phyloP scores from a whole-genome alignment of 53 echinoderm and acorn worm species.

The Henricia sp. region DNA sequence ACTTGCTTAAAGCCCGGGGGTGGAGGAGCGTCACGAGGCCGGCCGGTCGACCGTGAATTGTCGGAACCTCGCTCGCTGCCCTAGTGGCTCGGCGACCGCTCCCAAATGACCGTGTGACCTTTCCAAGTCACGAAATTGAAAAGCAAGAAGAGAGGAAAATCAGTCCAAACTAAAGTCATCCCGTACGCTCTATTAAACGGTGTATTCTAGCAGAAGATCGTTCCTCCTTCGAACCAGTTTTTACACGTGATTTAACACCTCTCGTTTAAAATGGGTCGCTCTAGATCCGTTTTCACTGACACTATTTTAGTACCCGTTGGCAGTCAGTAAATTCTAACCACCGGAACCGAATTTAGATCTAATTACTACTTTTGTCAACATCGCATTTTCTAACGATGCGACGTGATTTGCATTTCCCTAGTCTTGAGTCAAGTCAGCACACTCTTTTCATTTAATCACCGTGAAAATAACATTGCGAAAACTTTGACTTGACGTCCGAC shows the following conservation, averaged over 20 bases:
- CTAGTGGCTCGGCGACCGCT: not conserved
- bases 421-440: too few species aligned
- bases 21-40: not conserved
- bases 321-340: too few species aligned
- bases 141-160: not conserved
- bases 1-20: not conserved
- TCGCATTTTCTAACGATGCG: too few species aligned
- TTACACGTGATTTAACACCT: slow-evolving; percentile 17
- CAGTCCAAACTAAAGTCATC: not conserved
- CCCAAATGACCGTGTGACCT: slow-evolving; percentile 2
- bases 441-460: too few species aligned
- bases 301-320: too few species aligned
- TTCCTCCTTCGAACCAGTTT: slow-evolving; percentile 3
- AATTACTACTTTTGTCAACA: too few species aligned
- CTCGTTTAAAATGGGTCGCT: not conserved
- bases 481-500: too few species aligned
- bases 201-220: not conserved
- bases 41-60: not conserved
- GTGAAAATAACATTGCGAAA: too few species aligned
- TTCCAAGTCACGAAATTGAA: not conserved
- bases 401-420: too few species aligned
- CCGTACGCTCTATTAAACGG: not conserved
- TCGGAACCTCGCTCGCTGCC: not conserved
- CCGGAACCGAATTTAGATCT: too few species aligned
- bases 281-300: too few species aligned